These are phyloP conservation scores for Scotopteryx bipunctaria DNA, from an alignment of 2,888 invertebrate species.

Conservation along the genomic window DNA sequence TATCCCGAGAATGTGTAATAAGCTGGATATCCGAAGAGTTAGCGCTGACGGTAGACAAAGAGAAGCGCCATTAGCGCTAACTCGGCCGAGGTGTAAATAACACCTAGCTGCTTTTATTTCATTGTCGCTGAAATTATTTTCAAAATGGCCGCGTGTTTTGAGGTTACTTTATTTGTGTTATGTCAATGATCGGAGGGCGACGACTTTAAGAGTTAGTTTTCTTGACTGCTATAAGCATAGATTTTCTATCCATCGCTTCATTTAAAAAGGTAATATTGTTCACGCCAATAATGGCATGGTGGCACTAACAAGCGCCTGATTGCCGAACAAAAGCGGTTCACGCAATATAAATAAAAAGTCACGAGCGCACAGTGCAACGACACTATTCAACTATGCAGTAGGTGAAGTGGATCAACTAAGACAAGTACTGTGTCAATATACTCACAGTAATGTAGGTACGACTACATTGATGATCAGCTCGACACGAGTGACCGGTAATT, in stretches of 20 bases:
- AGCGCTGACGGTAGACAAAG: conserved; percentile 4
- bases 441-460: too few relatives aligned
- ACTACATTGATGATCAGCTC: too few relatives aligned
- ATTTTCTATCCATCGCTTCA: too few relatives aligned
- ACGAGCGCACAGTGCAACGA: background rate
- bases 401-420: background rate
- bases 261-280: too few relatives aligned
- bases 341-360: conserved; percentile 19
- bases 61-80: conserved; percentile 1
- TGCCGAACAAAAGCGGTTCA: conserved; percentile 16
- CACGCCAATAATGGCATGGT: background rate
- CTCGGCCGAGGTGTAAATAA: background rate
- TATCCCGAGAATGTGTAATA: conserved; percentile 14
- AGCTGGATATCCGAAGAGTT: conserved; percentile 4
- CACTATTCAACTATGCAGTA: background rate
- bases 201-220: too few relatives aligned
- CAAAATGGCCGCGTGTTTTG: background rate
- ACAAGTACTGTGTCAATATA: too few relatives aligned
- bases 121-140: conserved; percentile 1
- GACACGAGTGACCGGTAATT: too few relatives aligned
- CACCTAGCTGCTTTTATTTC: conserved; percentile 6
- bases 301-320: conserved; percentile 16
- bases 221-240: too few relatives aligned
- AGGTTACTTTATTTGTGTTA: too few relatives aligned
- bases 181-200: too few relatives aligned